Percentiles rank a stretch among this genome's conserved stretches.
These are phyloP conservation scores for Pseudococcus viburni DNA, from an alignment of 2,888 invertebrate genomes.

Conservation along the genomic window DNA sequence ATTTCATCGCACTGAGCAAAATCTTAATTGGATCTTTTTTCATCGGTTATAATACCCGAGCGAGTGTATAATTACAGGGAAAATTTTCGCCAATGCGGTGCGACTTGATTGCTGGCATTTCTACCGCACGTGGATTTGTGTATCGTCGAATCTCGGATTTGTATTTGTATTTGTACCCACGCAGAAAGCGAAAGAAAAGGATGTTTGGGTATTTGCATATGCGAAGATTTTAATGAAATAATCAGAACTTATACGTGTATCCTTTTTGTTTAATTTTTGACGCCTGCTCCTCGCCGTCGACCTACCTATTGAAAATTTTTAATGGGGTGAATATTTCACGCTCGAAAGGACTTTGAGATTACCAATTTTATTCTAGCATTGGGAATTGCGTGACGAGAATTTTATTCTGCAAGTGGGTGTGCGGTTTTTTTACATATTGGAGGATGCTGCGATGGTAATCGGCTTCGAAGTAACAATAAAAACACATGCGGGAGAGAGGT, in stretches of 20 bases:
- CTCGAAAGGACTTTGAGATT: neutral
- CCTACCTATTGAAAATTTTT: neutral
- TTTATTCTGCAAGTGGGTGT: neutral
- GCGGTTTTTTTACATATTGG: too few species aligned
- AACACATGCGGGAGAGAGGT: too few species aligned
- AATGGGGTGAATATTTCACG: neutral
- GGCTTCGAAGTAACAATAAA: too few species aligned
- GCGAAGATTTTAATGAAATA: neutral
- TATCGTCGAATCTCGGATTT: too few species aligned
- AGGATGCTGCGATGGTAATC: too few species aligned
- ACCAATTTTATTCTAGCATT: neutral
- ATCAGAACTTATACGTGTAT: neutral
- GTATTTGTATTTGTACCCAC: too few species aligned
- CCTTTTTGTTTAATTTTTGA: neutral
- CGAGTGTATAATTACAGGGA: neutral
- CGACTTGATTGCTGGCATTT: too few species aligned
- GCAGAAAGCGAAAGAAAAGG: too few species aligned
- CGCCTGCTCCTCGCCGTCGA: neutral
- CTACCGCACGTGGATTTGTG: too few species aligned
- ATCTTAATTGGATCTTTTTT: conserved; percentile 27
- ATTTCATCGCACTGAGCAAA: neutral
- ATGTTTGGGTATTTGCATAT: neutral
- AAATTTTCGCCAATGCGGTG: neutral
- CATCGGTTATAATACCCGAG: neutral
- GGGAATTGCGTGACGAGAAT: neutral